A percentile compares a stretch with the other conserved stretches of the same genome.
Conservation (phyloP, 2,888 invertebrate genomes). For the Tyria jacobaeae region DNA sequence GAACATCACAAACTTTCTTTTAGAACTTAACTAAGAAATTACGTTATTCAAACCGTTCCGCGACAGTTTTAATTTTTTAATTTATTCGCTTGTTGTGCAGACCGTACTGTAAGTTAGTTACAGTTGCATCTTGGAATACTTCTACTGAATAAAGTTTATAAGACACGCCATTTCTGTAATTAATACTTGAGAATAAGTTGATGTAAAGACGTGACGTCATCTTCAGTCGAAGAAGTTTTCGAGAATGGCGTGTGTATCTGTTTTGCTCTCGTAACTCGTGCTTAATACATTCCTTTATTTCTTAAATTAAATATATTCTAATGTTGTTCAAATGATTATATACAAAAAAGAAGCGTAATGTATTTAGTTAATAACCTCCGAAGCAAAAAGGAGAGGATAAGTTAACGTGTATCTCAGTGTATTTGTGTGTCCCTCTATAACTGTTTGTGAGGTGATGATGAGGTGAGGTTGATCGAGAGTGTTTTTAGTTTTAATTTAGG, state of each 20-base stretch:
- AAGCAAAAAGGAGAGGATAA: too few relatives aligned
- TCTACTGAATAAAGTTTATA: slow-evolving; percentile 25
- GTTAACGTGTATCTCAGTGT: too few relatives aligned
- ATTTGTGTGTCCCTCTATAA: too few relatives aligned
- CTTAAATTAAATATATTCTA: too few relatives aligned
- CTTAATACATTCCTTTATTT: too few relatives aligned
- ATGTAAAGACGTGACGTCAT: not conserved
- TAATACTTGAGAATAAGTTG: slow-evolving; percentile 25
- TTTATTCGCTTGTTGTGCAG: slow-evolving; percentile 36
- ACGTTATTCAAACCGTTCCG: slow-evolving; percentile 17
- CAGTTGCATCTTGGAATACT: slow-evolving; percentile 20
- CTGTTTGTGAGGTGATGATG: too few relatives aligned
- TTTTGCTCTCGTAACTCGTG: too few relatives aligned
- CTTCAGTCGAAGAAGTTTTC: not conserved
- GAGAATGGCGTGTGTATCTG: not conserved
- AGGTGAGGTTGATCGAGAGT: too few relatives aligned
- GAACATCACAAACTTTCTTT: not conserved
- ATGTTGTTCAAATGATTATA: too few relatives aligned
- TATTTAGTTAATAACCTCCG: too few relatives aligned
- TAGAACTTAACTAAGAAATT: not conserved
- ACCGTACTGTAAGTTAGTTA: slow-evolving; percentile 24
- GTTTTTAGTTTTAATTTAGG: too few relatives aligned
- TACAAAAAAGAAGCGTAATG: too few relatives aligned
- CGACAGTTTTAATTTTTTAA: slow-evolving; percentile 28
- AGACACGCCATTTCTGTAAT: slow-evolving; percentile 32